Conservation (phyloP, 1,140 invertebrate species). For the Venustaconcha ellipsiformis region DNA sequence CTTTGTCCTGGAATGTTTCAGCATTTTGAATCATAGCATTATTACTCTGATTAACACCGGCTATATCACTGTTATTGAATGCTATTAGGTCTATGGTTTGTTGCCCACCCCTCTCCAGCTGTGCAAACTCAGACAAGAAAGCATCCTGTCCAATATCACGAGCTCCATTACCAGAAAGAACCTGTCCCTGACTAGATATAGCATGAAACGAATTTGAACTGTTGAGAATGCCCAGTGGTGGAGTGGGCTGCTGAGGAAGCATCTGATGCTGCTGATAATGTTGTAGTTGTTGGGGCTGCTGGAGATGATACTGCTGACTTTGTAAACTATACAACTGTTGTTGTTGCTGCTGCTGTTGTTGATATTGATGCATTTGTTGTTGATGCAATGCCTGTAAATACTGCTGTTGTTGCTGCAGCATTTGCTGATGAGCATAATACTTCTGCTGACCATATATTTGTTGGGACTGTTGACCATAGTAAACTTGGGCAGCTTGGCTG, state of each 20-base stretch:
- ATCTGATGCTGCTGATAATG: conserved; percentile 23
- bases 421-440: conserved; percentile 7
- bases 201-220: too few relatives aligned
- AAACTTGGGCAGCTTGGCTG: conserved; percentile 34
- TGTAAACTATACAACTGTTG: conserved; percentile 23
- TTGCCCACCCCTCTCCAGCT: background rate
- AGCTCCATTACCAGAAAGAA: too few relatives aligned
- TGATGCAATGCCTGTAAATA: conserved; percentile 22
- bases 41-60: background rate
- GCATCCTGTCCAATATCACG: too few relatives aligned
- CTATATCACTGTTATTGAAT: conserved; percentile 28
- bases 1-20: conserved; percentile 28
- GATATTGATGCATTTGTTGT: conserved; percentile 23
- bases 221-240: too few relatives aligned
- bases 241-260: conserved; percentile 6
- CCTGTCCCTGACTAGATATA: too few relatives aligned
- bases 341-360: conserved; percentile 34
- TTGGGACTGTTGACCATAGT: conserved; percentile 38
- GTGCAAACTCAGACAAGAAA: background rate
- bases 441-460: too few relatives aligned
- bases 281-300: conserved; percentile 35
- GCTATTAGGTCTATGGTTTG: conserved; percentile 11
- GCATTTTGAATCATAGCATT: conserved; percentile 5
- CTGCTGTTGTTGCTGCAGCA: conserved; percentile 31
- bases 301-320: conserved; percentile 16